These are phyloP conservation scores for Mimumesa dahlbomi DNA, from an alignment of 2,888 invertebrate species.

Conservation along the genomic window DNA sequence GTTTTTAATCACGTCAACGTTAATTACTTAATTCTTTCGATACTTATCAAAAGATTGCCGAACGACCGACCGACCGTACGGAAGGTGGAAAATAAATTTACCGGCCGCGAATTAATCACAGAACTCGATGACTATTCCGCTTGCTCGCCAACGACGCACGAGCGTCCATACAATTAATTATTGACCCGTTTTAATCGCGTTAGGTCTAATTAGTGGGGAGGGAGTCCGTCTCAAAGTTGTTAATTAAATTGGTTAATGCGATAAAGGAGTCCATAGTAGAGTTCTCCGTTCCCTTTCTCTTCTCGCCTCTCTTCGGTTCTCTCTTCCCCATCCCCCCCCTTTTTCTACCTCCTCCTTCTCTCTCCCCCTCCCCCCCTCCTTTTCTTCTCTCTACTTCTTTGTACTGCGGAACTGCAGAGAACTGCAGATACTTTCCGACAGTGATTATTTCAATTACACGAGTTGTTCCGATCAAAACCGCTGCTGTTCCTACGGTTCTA, in stretches of 20 bases:
- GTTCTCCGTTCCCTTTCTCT: constrained; percentile 52
- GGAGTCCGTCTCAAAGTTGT: constrained; percentile 69
- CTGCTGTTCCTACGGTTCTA: constrained; percentile 8
- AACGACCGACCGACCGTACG: no score
- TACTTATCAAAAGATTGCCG: neutral
- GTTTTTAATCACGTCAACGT: neutral
- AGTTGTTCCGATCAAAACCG: constrained; percentile 24
- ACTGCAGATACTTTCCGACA: constrained; percentile 38
- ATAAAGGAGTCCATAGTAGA: constrained; percentile 67
- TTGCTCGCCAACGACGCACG: constrained; percentile 46
- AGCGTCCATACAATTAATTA: constrained; percentile 69
- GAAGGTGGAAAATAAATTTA: constrained; percentile 1
- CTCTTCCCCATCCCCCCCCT: constrained; percentile 24
- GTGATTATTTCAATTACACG: constrained; percentile 56
- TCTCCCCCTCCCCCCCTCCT: neutral
- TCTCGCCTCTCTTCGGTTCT: no score
- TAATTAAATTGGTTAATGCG: constrained; percentile 75
- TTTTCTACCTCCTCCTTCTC: constrained; percentile 14
- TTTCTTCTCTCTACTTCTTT: constrained; percentile 13
- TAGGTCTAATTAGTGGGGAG: constrained; percentile 70
- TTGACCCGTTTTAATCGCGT: constrained; percentile 73
- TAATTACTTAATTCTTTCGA: neutral
- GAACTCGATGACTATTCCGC: constrained; percentile 23
- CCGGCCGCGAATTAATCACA: constrained; percentile 17
- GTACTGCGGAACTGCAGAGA: constrained; percentile 11